Evolutionary conservation across 2,797 vertebrate genomes (phyloP), one percentile per base, ranked within the genome.

Genomic region (Anguilla pacifica): DNA sequence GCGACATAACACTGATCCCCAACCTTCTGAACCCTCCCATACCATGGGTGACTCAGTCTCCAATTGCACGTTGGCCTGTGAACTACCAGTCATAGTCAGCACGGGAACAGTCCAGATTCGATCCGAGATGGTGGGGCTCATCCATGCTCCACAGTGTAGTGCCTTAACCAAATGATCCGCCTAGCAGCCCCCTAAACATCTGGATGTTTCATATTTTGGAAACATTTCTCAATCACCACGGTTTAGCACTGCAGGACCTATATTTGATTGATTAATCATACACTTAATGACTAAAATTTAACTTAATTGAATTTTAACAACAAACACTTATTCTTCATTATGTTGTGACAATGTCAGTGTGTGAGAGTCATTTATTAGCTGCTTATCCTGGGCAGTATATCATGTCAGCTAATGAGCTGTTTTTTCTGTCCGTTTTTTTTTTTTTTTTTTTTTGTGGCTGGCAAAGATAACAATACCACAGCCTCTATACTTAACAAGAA

Each of bases 291-390:
- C 79, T 51, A n/a, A 13, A 82, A 49, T 82, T 51, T 25, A 22
- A n/a, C 19, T 49, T 51, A 51, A 49, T 51, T 82, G 79, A 82
- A 77, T n/a, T 82, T n/a, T 82, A 82, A 82, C 79, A 49, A 46
- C 74, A 79, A 31, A 31, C 5, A 43, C 70, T 46, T 46, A 43
- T 79, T 46, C 74, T 22, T 79, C 74, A 46, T 43, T 79, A 46
- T 49, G 10, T 22, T 82, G 46, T 10, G 22, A 82, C 3, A 82
- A 82, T 51, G 46, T 82, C 79, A 82, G 22, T 51, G 35, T 51
- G 19, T n/a, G 46, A 82, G 46, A 82, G 43, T 82, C 43, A 82
- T 82, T 82, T 31, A 82, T 82, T 49, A 25, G 46, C 6, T 82
- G 22, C 22, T 51, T 51, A n/a, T 25, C 22, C 3, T n/a, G 10